Percentiles rank a stretch among this genome's conserved stretches.
Conservation (phyloP, 92 coral and sea anemone genomes). For the Heteractis magnifica region DNA sequence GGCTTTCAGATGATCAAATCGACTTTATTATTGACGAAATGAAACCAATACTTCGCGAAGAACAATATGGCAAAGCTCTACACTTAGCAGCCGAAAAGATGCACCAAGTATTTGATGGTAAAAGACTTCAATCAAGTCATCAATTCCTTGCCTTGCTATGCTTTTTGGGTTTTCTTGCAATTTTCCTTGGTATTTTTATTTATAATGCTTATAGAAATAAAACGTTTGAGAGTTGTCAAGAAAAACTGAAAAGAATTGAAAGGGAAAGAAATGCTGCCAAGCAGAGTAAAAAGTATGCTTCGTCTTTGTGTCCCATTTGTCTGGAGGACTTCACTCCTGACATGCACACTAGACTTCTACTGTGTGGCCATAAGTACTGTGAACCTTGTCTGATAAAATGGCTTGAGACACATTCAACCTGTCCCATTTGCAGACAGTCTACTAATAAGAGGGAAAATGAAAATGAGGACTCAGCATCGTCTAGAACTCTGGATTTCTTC, state of each 20-base stretch:
- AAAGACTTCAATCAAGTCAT: conserved; percentile 23
- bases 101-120: conserved; percentile 78
- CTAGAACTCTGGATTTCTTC: conserved; percentile 49
- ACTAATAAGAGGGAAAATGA: conserved; percentile 37
- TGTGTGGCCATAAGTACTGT: conserved; percentile 92
- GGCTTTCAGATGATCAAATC: conserved; percentile 72
- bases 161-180: conserved; percentile 27
- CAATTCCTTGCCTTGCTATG: conserved; percentile 41
- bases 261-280: conserved; percentile 72
- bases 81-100: conserved; percentile 57
- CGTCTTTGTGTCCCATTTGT: conserved; percentile 80
- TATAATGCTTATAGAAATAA: conserved; percentile 34
- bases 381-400: conserved; percentile 80
- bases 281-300: conserved; percentile 50
- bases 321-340: conserved; percentile 75
- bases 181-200: conserved; percentile 25
- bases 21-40: conserved; percentile 71
- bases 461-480: conserved; percentile 3
- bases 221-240: conserved; percentile 48
- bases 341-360: conserved; percentile 47
- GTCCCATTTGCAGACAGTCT: conserved; percentile 88
- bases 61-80: conserved; percentile 58
- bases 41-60: conserved; percentile 46
- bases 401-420: conserved; percentile 78
- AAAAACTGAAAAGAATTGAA: conserved; percentile 66